phyloP scores from a whole-genome alignment of 2,888 invertebrate species.

The Perithous albicinctus region DNA sequence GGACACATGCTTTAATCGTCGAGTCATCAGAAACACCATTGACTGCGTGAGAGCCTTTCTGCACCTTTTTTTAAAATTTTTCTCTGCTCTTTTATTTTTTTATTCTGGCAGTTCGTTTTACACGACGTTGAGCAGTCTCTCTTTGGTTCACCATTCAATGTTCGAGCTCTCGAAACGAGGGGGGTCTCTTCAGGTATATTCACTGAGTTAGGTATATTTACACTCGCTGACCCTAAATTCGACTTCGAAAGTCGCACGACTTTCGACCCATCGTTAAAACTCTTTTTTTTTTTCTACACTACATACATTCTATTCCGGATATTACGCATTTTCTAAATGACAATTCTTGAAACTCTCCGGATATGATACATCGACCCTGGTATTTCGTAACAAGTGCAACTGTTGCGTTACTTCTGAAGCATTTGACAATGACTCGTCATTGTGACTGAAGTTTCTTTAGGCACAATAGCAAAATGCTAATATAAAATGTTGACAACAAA shows the following conservation, averaged over 20 bases:
- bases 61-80: constrained; percentile 11
- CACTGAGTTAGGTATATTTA: constrained; percentile 28
- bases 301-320: background rate
- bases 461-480: too few relatives aligned
- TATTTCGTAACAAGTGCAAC: constrained; percentile 34
- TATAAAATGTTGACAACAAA: too few relatives aligned
- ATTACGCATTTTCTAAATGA: background rate
- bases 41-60: constrained; percentile 52
- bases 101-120: constrained; percentile 51
- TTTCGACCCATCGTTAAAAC: background rate
- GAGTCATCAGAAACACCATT: constrained; percentile 68
- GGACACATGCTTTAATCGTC: background rate
- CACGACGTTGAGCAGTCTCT: background rate
- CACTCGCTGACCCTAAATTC: constrained; percentile 25
- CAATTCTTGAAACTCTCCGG: constrained; percentile 4
- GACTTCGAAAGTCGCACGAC: constrained; percentile 33
- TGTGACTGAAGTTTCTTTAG: too few relatives aligned
- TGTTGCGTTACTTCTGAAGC: constrained; percentile 19
- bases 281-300: background rate
- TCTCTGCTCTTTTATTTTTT: background rate
- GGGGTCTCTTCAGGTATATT: constrained; percentile 18
- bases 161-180: constrained; percentile 23
- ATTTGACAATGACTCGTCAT: background rate
- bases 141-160: constrained; percentile 27
- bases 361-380: constrained; percentile 17